Conservation (phyloP, 2,797 vertebrate species). For the Siniperca obscura region DNA sequence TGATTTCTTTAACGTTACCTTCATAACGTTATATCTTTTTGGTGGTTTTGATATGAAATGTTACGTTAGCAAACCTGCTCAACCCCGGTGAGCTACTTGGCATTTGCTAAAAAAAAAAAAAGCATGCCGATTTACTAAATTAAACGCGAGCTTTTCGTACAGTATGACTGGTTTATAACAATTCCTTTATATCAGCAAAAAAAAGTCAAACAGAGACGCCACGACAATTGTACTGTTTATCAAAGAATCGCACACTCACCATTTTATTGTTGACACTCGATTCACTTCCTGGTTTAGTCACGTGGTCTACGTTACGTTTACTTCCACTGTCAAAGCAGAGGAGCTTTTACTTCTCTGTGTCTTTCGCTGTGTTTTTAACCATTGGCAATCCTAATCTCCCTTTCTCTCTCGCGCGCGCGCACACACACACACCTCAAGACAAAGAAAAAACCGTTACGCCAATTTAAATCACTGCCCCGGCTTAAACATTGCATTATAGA, state of each 20-base stretch:
- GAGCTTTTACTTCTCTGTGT: background rate
- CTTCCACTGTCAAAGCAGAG: background rate
- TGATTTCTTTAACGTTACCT: background rate
- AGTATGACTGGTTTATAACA: accelerated
- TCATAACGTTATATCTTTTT: background rate
- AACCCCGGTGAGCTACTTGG: constrained; percentile 25
- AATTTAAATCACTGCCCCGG: background rate
- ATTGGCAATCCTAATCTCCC: accelerated
- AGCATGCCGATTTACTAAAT: background rate
- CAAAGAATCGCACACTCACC: constrained; percentile 71
- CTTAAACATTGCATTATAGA: no score
- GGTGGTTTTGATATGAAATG: background rate
- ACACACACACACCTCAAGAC: background rate
- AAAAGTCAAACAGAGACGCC: background rate
- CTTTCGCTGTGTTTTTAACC: background rate
- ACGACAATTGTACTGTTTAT: background rate
- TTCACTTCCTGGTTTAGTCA: constrained; percentile 74
- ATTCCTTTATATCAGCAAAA: accelerated
- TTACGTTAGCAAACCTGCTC: constrained; percentile 15
- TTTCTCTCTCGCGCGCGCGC: no score
- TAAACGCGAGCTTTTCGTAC: background rate
- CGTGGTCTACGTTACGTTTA: constrained; percentile 63
- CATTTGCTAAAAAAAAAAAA: constrained; percentile 4
- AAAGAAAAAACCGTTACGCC: background rate
- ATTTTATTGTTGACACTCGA: constrained; percentile 61